These are phyloP conservation scores for Stomatorhinus walkeri DNA, from an alignment of 2,797 vertebrate genomes.

Conservation along the genomic window DNA sequence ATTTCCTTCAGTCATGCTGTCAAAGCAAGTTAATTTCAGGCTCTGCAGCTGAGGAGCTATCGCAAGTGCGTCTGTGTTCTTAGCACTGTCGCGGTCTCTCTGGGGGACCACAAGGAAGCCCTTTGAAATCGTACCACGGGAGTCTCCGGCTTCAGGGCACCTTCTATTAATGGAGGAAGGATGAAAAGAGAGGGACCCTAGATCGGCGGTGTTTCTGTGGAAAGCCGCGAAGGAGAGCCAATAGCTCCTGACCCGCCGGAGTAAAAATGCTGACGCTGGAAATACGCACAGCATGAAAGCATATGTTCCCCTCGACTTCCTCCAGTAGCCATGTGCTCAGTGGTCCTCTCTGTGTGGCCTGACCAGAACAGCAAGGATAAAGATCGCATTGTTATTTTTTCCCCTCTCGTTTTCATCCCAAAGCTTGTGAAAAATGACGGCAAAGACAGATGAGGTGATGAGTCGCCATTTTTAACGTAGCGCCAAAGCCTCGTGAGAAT, in stretches of 20 bases:
- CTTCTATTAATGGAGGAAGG: neutral
- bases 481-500: neutral
- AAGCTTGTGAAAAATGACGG: neutral
- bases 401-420: neutral
- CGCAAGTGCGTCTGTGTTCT: neutral
- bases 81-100: neutral
- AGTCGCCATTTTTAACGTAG: neutral
- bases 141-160: constrained; percentile 19
- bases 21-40: constrained; percentile 41
- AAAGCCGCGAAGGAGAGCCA: constrained; percentile 21
- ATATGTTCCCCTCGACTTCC: constrained; percentile 43
- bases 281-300: constrained; percentile 48
- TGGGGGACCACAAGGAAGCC: constrained; percentile 21
- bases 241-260: constrained; percentile 19
- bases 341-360: neutral
- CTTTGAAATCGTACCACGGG: constrained; percentile 24
- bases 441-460: neutral
- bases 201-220: constrained; percentile 20
- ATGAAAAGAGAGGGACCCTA: neutral
- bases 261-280: constrained; percentile 51
- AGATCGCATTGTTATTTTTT: neutral
- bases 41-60: constrained; percentile 20
- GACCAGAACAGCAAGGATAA: neutral
- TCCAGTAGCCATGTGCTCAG: constrained; percentile 38
- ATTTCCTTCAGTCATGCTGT: constrained; percentile 34